Evolutionary conservation across 2,113 vertebrate genomes (phyloP).

Genomic region (Perca flavescens): DNA sequence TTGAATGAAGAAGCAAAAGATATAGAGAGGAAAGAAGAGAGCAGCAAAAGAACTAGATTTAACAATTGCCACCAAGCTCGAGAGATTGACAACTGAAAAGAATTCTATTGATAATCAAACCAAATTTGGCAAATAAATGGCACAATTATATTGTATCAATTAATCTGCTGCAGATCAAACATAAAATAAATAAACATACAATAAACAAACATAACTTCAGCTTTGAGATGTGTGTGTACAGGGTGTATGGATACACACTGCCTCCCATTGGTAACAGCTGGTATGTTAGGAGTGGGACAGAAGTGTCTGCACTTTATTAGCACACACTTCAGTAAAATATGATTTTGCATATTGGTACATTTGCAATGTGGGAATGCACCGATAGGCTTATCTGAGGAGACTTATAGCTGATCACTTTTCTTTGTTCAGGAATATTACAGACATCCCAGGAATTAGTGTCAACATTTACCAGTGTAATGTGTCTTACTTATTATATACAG

Average conservation of each 20-base stretch:
- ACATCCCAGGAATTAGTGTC: background rate
- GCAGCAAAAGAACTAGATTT: background rate
- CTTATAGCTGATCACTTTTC: background rate
- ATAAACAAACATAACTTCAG: background rate
- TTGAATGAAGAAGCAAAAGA: background rate
- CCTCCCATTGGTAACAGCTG: background rate
- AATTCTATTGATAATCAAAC: background rate
- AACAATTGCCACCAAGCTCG: background rate
- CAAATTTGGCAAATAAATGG: background rate
- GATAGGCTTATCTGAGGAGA: background rate
- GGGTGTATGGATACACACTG: conserved; percentile 6
- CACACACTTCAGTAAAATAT: background rate
- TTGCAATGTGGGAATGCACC: background rate
- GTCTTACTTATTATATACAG: background rate
- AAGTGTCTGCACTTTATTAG: background rate
- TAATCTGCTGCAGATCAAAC: background rate
- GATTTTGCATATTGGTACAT: background rate
- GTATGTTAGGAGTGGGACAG: background rate
- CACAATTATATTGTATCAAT: background rate
- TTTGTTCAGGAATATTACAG: background rate
- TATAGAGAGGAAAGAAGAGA: background rate
- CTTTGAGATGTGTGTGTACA: background rate
- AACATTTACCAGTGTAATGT: background rate
- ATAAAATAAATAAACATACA: too few relatives aligned
- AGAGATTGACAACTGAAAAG: background rate